phyloP scores from a whole-genome alignment of 2,797 vertebrate genomes.

The Todus mexicanus region DNA sequence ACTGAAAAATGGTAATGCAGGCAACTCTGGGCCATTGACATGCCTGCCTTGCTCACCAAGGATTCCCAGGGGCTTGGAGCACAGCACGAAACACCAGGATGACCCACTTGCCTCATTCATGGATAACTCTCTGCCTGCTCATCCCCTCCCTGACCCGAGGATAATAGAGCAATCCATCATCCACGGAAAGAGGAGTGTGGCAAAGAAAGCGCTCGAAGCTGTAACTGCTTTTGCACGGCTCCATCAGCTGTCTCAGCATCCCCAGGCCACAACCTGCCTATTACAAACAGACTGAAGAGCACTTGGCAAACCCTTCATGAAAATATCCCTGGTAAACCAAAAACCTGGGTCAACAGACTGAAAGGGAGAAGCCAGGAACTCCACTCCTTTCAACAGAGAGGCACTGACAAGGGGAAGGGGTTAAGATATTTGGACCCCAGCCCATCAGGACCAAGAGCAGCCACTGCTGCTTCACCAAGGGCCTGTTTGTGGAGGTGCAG shows the following conservation, averaged over 20 bases:
- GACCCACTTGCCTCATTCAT: neutral
- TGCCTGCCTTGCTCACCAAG: neutral
- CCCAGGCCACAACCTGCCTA: neutral
- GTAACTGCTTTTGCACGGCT: neutral
- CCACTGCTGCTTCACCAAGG: neutral
- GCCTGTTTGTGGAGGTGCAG: neutral
- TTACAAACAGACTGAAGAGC: neutral
- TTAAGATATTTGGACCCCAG: neutral
- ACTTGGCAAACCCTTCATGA: neutral
- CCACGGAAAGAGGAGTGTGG: fast-evolving
- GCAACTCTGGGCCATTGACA: neutral
- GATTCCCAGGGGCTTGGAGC: neutral
- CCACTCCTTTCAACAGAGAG: neutral
- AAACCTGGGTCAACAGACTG: neutral
- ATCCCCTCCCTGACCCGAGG: neutral
- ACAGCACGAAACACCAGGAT: neutral
- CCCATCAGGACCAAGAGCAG: neutral
- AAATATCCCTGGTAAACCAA: neutral
- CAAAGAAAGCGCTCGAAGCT: neutral
- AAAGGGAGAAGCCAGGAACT: neutral
- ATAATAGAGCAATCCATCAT: neutral
- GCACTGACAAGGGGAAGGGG: neutral
- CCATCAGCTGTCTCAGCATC: neutral
- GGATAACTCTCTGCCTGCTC: neutral
- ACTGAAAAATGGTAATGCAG: neutral